phyloP scores from a whole-genome alignment of 2,113 vertebrate genomes.

The Platanista minor region DNA sequence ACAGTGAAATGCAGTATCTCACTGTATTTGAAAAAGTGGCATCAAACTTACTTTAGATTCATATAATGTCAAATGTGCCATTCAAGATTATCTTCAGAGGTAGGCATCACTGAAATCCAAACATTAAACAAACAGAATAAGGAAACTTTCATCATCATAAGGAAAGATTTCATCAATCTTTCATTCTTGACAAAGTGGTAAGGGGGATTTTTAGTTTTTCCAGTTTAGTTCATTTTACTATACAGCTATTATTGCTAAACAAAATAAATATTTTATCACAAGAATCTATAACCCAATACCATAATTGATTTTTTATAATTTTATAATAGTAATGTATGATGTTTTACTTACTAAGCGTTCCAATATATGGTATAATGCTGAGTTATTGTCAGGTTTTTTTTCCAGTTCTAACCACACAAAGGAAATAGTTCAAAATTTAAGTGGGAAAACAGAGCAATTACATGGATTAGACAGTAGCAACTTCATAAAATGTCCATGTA shows the following conservation, averaged over 20 bases:
- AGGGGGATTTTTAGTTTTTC: not conserved
- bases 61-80: not conserved
- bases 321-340: not conserved
- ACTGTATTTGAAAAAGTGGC: not conserved
- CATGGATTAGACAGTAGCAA: not conserved
- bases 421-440: not conserved
- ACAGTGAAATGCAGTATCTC: not conserved
- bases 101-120: not conserved
- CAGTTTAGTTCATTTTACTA: not conserved
- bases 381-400: not conserved
- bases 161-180: too few relatives aligned
- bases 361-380: not conserved
- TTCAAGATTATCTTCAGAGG: not conserved
- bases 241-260: not conserved
- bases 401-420: not conserved
- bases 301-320: not conserved
- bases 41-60: not conserved
- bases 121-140: not conserved
- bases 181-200: not conserved
- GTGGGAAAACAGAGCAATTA: not conserved
- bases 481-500: not conserved
- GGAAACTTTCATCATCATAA: not conserved
- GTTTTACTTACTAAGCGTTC: not conserved
- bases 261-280: not conserved
- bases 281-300: not conserved